Evolutionary conservation across 92 coral and sea anemone species (phyloP), one percentile per base, ranked within the genome.

Genomic region (Palythoa grandiflora): DNA sequence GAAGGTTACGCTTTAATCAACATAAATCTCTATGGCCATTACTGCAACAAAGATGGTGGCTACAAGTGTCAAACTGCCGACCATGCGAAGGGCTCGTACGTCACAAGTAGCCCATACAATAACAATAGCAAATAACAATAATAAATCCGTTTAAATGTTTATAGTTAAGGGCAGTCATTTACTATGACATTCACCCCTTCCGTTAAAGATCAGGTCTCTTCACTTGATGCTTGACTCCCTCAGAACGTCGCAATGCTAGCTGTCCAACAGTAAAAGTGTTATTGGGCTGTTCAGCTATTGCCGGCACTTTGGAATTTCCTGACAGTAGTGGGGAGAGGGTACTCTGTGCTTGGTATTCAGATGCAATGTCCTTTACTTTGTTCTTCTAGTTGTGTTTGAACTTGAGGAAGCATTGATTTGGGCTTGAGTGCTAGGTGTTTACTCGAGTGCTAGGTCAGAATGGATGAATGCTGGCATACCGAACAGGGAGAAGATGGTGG

Each of bases 251-350:
- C 72, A 66, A 28, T 66, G 38, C 72, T 28, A 20, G 72, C 71
- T 63, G 19, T 63, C 35, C 71, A 63, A 63, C 71, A 10, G 72
- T 66, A 66, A 66, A 15, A 66, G 5, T 63, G 71, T 63, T 63
- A 63, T 63, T 15, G 20, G 71, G 71, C 71, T 16, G 71, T 63
- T 63, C 2, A 66, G 44, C 16, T 47, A 20, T 19, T 1, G 70
- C 37, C 9, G 39, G 65, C 39, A 54, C 40, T 12, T 5, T 20
- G 10, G 68, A 51, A 35, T 47, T 77, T 13, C 20, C 75, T 70
- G 55, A 52, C 55, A 52, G 55, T 66, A 66, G 21, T 66, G 92
- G 88, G 39, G 72, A 90, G 88, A 83, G 75, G 71, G 12, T 11
- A 11, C 7, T 11, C 55, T 52, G 9, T 52, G 7, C 55, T 52